A percentile compares a stretch with the other conserved stretches of the same genome.
Conservation (phyloP, 2,113 vertebrate species). For the Rhinolophus sinicus region DNA sequence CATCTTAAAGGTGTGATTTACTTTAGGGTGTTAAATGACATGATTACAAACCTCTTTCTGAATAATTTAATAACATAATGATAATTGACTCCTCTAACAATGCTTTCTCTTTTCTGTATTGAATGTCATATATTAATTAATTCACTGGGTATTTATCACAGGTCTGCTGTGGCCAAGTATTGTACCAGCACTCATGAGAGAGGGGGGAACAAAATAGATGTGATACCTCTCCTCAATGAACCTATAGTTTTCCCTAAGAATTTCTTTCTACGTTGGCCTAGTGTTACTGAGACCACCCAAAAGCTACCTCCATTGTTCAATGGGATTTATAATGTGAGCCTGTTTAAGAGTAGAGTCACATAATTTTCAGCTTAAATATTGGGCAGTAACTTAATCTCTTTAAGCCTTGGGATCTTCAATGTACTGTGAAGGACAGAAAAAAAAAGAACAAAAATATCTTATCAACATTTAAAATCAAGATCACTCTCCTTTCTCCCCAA, state of each 20-base stretch:
- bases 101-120: background rate
- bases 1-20: background rate
- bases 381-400: background rate
- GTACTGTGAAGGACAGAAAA: background rate
- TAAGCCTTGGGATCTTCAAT: background rate
- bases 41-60: background rate
- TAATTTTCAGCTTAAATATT: background rate
- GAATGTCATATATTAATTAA: background rate
- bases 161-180: background rate
- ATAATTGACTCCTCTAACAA: background rate
- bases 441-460: background rate
- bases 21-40: background rate
- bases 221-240: background rate
- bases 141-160: background rate
- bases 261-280: background rate
- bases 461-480: conserved; percentile 21
- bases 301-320: background rate
- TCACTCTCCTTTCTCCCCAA: background rate
- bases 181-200: background rate
- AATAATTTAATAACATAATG: background rate
- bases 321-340: background rate
- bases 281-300: background rate
- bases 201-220: background rate
- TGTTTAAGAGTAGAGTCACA: background rate
- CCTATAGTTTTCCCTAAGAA: background rate